Conservation (phyloP, 2,113 vertebrate genomes). For the Cyanistes caeruleus region DNA sequence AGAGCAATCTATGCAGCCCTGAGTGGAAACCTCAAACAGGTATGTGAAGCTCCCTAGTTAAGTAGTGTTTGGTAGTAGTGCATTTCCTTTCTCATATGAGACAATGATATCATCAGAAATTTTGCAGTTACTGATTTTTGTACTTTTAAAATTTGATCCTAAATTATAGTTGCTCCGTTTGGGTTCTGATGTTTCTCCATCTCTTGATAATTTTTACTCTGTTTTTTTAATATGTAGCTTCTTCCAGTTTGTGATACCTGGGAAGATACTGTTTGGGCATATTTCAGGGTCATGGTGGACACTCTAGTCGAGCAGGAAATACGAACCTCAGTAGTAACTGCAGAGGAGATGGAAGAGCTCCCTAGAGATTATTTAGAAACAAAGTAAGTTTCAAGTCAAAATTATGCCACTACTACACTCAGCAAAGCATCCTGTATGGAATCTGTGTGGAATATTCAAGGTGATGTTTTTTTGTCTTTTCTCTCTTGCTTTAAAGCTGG, state of each 20-base stretch:
- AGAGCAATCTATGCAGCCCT: conserved; percentile 92
- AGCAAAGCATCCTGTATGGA: neutral
- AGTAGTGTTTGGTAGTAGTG: neutral
- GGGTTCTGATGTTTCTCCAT: neutral
- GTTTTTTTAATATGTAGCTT: conserved; percentile 73
- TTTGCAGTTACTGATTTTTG: neutral
- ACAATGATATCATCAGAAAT: neutral
- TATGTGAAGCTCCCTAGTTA: conserved; percentile 47
- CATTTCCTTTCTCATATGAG: neutral
- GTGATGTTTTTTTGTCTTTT: neutral
- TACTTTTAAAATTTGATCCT: neutral
- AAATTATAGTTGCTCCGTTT: neutral
- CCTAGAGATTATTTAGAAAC: conserved; percentile 91
- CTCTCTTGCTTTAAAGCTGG: conserved; percentile 82
- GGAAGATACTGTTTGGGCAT: conserved; percentile 96
- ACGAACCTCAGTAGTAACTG: conserved; percentile 82
- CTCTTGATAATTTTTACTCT: neutral
- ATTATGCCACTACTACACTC: neutral
- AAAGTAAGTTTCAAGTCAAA: conserved; percentile 79
- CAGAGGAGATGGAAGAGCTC: conserved; percentile 86
- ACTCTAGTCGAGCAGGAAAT: conserved; percentile 94
- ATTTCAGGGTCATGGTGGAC: conserved; percentile 96
- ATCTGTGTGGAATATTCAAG: neutral
- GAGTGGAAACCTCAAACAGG: conserved; percentile 96
- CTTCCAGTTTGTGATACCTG: conserved; percentile 93